Conservation (phyloP, 2,113 vertebrate species). For the Apus apus region DNA sequence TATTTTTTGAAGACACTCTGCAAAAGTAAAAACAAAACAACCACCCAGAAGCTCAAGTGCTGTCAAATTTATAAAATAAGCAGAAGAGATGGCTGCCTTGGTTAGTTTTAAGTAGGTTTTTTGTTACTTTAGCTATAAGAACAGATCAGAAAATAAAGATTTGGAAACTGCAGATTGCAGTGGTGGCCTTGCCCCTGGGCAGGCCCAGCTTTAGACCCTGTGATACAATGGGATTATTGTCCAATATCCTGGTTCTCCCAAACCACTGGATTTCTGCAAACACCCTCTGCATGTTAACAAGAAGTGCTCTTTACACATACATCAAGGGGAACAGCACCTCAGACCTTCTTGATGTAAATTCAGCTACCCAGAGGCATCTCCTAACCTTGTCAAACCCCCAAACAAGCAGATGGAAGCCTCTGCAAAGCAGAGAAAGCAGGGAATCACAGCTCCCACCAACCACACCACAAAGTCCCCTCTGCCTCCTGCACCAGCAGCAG, state of each 20-base stretch:
- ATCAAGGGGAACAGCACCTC: neutral
- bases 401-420: fast-evolving
- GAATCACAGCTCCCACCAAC: neutral
- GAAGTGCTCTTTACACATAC: neutral
- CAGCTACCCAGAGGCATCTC: neutral
- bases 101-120: fast-evolving
- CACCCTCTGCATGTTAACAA: neutral
- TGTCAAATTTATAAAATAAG: neutral
- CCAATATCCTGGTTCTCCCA: neutral
- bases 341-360: neutral
- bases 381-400: neutral
- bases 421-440: neutral
- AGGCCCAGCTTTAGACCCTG: neutral
- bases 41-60: neutral
- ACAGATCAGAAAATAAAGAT: neutral
- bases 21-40: neutral
- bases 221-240: fast-evolving
- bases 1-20: neutral
- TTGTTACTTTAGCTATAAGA: neutral
- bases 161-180: neutral
- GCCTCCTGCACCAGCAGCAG: neutral
- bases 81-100: neutral
- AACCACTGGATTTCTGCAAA: neutral
- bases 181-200: neutral
- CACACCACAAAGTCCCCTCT: neutral